These are phyloP conservation scores for Trematomus bernacchii DNA, from an alignment of 2,797 vertebrate genomes.

Conservation along the genomic window DNA sequence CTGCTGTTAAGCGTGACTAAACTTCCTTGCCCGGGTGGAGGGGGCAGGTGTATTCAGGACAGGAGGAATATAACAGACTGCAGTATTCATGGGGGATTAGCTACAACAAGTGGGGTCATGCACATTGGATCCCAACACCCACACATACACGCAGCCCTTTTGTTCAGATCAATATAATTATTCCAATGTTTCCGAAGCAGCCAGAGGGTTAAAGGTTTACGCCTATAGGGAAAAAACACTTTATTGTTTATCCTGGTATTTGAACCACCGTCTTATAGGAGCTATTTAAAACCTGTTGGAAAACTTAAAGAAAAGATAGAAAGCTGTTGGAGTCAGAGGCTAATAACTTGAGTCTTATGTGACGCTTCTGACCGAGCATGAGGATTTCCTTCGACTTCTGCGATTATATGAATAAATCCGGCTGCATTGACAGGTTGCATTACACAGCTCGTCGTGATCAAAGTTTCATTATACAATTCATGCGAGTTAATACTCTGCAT, in stretches of 20 bases:
- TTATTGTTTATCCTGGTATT: background rate
- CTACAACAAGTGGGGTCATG: constrained; percentile 60
- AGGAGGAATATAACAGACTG: constrained; percentile 21
- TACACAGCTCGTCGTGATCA: constrained; percentile 35
- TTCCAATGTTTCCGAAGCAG: background rate
- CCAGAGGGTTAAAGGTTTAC: background rate
- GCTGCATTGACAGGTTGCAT: constrained; percentile 23
- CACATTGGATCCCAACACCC: constrained; percentile 17
- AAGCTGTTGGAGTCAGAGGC: constrained; percentile 14
- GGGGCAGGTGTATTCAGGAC: constrained; percentile 28
- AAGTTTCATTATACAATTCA: constrained; percentile 48
- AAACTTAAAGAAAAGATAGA: background rate
- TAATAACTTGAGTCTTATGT: constrained; percentile 20
- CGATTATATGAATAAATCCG: background rate
- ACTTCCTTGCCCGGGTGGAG: constrained; percentile 12
- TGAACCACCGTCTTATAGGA: background rate
- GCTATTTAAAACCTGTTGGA: constrained; percentile 5
- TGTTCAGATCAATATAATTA: constrained; percentile 19
- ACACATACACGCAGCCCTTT: background rate
- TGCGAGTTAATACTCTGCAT: constrained; percentile 9
- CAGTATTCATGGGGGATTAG: constrained; percentile 42
- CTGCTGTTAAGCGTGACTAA: constrained; percentile 46
- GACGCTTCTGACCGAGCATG: constrained; percentile 25
- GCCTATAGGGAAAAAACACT: background rate
- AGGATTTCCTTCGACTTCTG: constrained; percentile 30